Base-by-base conservation (phyloP, 1,140 invertebrate species). In the Chionoecetes opilio region DNA sequence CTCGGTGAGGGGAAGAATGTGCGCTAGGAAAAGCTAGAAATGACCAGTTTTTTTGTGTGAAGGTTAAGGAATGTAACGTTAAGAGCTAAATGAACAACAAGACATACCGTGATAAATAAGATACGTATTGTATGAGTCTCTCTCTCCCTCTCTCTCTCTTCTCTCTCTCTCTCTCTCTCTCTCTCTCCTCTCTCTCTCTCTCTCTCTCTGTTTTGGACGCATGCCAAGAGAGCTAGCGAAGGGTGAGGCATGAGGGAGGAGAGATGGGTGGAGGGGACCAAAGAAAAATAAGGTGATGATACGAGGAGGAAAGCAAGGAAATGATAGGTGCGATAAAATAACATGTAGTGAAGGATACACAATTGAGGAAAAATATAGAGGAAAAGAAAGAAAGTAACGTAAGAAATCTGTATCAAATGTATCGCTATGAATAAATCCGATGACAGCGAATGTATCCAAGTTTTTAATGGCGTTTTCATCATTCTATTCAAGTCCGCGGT, bases 201-300 rank as follows among this genome's bases (percentile, higher is more conserved):
- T 75, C 63, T 75, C 63, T 75, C 63, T 26, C 63, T 75, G 63
- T 21, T 75, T 75, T 75, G 63, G 63, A 75, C 63, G n/a, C 63
- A 75, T 75, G 63, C 63, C 63, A 75, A 75, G 26, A 8, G 63
- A 75, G 63, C 21, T n/a, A 26, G 63, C 26, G n/a, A 75, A 75
- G n/a, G n/a, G n/a, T 75, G 63, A 75, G 63, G 63, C 26, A 26
- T 75, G 63, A 75, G 63, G n/a, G 63, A 75, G 63, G 63, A 75
- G 63, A 21, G 63, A 75, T 6, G 63, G 63, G 63, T n/a, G 21
- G 63, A 75, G 9, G 26, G 63, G 26, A 75, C 21, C 63, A 75
- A 75, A 75, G 63, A 75, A 75, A n/a, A 26, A 8, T 0, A 26
- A 21, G 63, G 21, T 5, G 63, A 21, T 6, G 63, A 75, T 1